phyloP scores from a whole-genome alignment of 2,888 invertebrate genomes.

The Cataglyphis livida region DNA sequence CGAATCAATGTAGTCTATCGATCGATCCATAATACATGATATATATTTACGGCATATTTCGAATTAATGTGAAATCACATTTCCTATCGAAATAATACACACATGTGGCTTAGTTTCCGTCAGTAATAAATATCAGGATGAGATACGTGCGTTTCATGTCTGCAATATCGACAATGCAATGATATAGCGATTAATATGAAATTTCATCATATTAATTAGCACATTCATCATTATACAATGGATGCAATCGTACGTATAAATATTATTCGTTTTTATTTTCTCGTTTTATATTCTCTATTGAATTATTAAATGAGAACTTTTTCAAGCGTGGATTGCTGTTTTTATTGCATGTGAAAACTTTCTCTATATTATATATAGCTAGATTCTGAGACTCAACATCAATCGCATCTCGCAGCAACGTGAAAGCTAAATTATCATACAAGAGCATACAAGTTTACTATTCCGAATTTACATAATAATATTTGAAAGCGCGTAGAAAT shows the following conservation, averaged over 20 bases:
- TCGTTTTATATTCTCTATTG: neutral
- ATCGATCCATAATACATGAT: constrained; percentile 23
- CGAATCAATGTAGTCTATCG: constrained; percentile 12
- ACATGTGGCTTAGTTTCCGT: constrained; percentile 28
- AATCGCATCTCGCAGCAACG: neutral
- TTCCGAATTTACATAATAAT: constrained; percentile 39
- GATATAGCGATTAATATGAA: neutral
- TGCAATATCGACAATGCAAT: neutral
- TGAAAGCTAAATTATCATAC: constrained; percentile 39
- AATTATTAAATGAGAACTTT: neutral
- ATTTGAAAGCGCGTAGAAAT: constrained; percentile 23
- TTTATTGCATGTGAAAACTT: constrained; percentile 29
- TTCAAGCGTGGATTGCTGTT: neutral
- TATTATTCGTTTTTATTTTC: neutral
- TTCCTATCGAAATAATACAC: neutral
- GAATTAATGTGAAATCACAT: constrained; percentile 27
- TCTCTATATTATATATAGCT: constrained; percentile 15
- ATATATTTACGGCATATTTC: constrained; percentile 2
- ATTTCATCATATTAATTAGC: constrained; percentile 28
- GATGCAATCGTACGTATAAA: neutral
- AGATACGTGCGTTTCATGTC: neutral
- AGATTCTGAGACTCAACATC: constrained; percentile 19
- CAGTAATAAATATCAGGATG: constrained; percentile 8
- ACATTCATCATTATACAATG: neutral
- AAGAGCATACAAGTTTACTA: constrained; percentile 49